These are phyloP conservation scores for Delia radicum DNA, from an alignment of 1,140 invertebrate genomes.

Conservation along the genomic window DNA sequence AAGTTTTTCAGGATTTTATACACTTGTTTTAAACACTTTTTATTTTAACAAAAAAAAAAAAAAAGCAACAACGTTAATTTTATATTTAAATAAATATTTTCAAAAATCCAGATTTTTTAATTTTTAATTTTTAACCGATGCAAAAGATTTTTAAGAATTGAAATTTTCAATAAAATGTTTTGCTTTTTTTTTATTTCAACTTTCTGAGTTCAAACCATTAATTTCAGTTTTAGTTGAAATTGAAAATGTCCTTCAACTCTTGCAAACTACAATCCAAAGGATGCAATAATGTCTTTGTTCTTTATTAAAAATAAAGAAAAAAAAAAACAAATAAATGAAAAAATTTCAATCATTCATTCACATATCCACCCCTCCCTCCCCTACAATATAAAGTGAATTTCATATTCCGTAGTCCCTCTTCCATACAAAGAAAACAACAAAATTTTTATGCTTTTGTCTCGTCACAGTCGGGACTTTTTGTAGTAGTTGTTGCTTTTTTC, in stretches of 20 bases:
- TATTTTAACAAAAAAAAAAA: too few species aligned
- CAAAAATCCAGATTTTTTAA: too few species aligned
- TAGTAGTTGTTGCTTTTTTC: not conserved
- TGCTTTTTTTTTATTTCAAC: too few species aligned
- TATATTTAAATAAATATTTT: too few species aligned
- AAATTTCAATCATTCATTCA: not conserved
- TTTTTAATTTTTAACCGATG: too few species aligned
- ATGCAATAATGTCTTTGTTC: not conserved
- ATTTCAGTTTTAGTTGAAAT: not conserved
- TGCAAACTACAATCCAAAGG: not conserved
- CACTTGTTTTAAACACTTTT: too few species aligned
- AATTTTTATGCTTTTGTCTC: conserved; percentile 15
- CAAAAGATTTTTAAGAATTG: too few species aligned
- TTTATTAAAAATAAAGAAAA: not conserved
- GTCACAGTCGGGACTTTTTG: conserved; percentile 6
- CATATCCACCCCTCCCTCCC: not conserved
- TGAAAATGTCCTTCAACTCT: conserved; percentile 14
- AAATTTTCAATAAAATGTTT: too few species aligned
- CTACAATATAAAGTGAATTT: not conserved
- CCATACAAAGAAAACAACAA: not conserved
- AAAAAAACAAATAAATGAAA: not conserved
- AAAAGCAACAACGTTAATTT: too few species aligned
- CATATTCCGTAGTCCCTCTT: not conserved
- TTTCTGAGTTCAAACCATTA: not conserved
- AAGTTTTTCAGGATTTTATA: too few species aligned